These are phyloP conservation scores for Pelusios castaneus DNA, from an alignment of 2,113 vertebrate species.

Conservation along the genomic window DNA sequence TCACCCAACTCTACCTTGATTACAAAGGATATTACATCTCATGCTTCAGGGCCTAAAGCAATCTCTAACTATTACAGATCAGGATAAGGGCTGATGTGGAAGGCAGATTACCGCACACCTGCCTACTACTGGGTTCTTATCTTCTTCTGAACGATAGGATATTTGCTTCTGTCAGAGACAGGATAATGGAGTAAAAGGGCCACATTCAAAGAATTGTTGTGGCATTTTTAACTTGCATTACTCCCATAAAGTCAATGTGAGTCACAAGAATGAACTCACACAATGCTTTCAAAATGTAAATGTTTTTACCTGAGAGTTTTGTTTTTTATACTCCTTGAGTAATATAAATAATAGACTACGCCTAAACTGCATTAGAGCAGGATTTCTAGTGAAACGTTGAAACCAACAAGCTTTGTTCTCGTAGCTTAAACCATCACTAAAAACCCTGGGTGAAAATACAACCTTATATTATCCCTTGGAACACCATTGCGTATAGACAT, in stretches of 20 bases:
- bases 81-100: neutral
- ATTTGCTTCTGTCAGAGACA: neutral
- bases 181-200: neutral
- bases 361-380: neutral
- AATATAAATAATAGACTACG: neutral
- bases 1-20: neutral
- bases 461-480: neutral
- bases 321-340: neutral
- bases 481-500: neutral
- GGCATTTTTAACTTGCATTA: neutral
- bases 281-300: neutral
- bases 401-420: neutral
- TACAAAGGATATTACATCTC: neutral
- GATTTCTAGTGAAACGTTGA: neutral
- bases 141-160: neutral
- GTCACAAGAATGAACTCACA: neutral
- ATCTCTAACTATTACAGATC: neutral
- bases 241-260: neutral
- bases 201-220: neutral
- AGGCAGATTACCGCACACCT: neutral
- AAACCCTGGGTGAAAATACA: constrained; percentile 13
- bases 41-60: neutral
- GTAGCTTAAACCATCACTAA: neutral
- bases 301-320: neutral
- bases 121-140: neutral